Evolutionary conservation across 1,140 invertebrate genomes (phyloP).

Genomic region (Nasonia vitripennis): DNA sequence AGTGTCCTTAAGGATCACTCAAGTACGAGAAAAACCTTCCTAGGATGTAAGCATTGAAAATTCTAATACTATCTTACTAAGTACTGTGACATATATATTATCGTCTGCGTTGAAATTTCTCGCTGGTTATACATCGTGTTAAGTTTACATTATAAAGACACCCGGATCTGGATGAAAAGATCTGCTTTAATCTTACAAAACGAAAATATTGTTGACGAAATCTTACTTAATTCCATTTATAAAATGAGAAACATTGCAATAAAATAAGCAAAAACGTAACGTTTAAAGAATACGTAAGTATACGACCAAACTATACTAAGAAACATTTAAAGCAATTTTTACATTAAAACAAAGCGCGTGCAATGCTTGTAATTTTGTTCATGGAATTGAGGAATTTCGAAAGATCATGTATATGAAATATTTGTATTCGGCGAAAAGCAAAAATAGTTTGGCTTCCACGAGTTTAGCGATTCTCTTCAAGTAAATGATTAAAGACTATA

Average conservation of each 20-base stretch:
- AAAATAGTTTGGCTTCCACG: neutral
- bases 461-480: neutral
- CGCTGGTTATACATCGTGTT: neutral
- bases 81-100: neutral
- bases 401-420: neutral
- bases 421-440: neutral
- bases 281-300: conserved; percentile 1
- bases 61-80: conserved; percentile 21
- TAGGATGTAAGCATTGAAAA: conserved; percentile 35
- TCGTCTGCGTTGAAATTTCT: neutral
- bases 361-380: conserved; percentile 10
- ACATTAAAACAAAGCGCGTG: conserved; percentile 7
- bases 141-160: no score
- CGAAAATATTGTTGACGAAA: neutral
- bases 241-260: neutral
- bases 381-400: neutral
- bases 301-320: conserved; percentile 30
- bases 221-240: neutral
- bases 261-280: no score
- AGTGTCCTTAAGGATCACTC: conserved; percentile 40
- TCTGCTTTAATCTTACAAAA: neutral
- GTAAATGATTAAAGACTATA: neutral
- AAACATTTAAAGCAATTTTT: conserved; percentile 31
- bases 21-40: conserved; percentile 13
- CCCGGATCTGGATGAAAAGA: no score